phyloP scores from a whole-genome alignment of 1,140 invertebrate genomes.

The Oppia nitens region DNA sequence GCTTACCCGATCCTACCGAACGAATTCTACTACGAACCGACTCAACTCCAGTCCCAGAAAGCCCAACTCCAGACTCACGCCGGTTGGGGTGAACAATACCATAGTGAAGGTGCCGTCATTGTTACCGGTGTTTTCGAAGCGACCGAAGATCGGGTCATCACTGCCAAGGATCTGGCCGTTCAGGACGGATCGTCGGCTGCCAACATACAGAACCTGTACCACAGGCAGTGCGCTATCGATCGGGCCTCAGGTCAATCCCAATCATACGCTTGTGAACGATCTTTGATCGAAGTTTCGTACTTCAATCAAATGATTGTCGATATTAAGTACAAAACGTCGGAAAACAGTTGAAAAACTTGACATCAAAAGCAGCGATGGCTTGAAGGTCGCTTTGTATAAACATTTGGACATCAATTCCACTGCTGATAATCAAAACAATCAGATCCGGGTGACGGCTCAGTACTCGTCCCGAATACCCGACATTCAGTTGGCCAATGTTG shows the following conservation, averaged over 20 bases:
- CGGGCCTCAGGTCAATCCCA: conserved; percentile 8
- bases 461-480: conserved; percentile 7
- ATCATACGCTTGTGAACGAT: conserved; percentile 14
- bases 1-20: conserved; percentile 11
- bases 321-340: conserved; percentile 13
- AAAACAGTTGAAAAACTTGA: not conserved
- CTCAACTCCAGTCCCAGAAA: conserved; percentile 11
- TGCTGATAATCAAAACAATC: not conserved
- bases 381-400: conserved; percentile 13
- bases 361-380: not conserved
- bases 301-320: conserved; percentile 16
- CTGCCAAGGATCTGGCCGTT: conserved; percentile 3
- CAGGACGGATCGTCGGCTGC: not conserved
- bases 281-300: conserved; percentile 15
- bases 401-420: not conserved
- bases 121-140: conserved; percentile 15
- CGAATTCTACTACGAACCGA: conserved; percentile 18
- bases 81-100: conserved; percentile 12
- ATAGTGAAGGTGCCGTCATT: not conserved
- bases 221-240: conserved; percentile 14
- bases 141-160: conserved; percentile 10
- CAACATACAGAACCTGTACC: conserved; percentile 12
- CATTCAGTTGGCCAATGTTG: not conserved
- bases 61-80: conserved; percentile 9
- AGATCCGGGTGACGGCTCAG: conserved; percentile 10